These are phyloP conservation scores for Sminthurides aquaticus DNA, from an alignment of 2,888 invertebrate species.

Conservation along the genomic window DNA sequence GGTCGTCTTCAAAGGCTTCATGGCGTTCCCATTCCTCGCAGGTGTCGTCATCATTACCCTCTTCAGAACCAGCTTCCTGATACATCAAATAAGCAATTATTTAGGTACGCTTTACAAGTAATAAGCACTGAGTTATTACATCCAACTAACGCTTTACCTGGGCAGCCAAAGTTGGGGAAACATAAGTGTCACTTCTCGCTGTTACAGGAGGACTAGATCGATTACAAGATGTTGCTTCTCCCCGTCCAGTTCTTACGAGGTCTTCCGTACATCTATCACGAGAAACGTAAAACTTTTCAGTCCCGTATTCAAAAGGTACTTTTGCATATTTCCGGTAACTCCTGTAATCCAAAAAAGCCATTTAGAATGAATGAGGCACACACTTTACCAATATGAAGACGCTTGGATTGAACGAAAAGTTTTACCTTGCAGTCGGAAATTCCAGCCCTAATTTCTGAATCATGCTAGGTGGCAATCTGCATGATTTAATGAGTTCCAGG, in stretches of 20 bases:
- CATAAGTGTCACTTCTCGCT: no score
- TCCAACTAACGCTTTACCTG: no score
- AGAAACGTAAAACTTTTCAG: conserved; percentile 18
- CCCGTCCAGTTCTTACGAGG: conserved; percentile 31
- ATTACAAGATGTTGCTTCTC: conserved; percentile 8
- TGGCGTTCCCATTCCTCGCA: conserved; percentile 54
- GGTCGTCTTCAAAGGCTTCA: conserved; percentile 51
- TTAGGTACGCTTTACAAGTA: background rate
- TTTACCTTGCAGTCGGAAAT: conserved; percentile 44
- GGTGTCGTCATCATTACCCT: conserved; percentile 44
- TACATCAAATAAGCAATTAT: background rate
- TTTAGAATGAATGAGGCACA: background rate
- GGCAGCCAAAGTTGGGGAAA: no score
- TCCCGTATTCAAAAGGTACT: conserved; percentile 47
- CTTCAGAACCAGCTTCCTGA: conserved; percentile 1
- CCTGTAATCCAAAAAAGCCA: conserved; percentile 29
- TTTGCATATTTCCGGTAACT: conserved; percentile 47
- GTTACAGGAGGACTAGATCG: no score
- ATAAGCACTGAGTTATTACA: no score
- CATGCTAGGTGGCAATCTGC: conserved; percentile 49
- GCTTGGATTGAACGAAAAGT: no score
- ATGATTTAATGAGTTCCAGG: conserved; percentile 49
- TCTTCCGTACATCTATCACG: conserved; percentile 16
- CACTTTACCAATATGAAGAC: no score
- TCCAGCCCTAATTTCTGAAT: conserved; percentile 49